Conservation (phyloP, 1,140 invertebrate genomes). For the Holotrichia oblita region DNA sequence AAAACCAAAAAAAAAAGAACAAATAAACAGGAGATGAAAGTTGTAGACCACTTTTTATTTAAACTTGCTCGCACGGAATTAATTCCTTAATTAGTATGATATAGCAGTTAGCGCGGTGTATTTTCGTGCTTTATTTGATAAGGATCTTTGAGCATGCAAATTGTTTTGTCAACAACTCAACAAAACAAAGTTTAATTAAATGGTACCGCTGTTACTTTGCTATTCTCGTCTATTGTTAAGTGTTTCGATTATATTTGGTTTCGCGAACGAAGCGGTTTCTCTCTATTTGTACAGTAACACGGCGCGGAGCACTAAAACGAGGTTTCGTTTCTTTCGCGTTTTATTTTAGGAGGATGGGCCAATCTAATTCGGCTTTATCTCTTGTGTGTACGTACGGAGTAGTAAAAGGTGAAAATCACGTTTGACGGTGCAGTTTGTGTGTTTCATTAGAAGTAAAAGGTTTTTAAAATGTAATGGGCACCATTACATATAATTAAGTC, state of each 20-base stretch:
- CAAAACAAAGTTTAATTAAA: constrained; percentile 23
- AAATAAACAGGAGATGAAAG: background rate
- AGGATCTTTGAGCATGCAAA: constrained; percentile 25
- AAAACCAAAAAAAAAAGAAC: background rate
- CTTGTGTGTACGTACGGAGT: background rate
- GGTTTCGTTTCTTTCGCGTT: background rate
- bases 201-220: background rate
- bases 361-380: constrained; percentile 7
- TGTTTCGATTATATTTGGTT: constrained; percentile 24
- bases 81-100: background rate
- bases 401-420: background rate
- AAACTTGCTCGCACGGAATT: background rate
- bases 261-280: background rate
- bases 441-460: background rate
- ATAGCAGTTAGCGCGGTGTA: background rate
- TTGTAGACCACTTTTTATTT: background rate
- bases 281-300: constrained; percentile 12
- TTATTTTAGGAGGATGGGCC: background rate
- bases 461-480: background rate
- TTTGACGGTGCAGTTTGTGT: background rate
- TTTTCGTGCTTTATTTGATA: constrained; percentile 27
- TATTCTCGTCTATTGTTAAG: background rate
- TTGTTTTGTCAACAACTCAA: constrained; percentile 24
- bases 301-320: too few species aligned
- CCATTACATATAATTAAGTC: background rate